Percentiles rank a stretch among this genome's conserved stretches.
These are phyloP conservation scores for Salvelinus sp. DNA, from an alignment of 2,113 vertebrate genomes.

Conservation along the genomic window DNA sequence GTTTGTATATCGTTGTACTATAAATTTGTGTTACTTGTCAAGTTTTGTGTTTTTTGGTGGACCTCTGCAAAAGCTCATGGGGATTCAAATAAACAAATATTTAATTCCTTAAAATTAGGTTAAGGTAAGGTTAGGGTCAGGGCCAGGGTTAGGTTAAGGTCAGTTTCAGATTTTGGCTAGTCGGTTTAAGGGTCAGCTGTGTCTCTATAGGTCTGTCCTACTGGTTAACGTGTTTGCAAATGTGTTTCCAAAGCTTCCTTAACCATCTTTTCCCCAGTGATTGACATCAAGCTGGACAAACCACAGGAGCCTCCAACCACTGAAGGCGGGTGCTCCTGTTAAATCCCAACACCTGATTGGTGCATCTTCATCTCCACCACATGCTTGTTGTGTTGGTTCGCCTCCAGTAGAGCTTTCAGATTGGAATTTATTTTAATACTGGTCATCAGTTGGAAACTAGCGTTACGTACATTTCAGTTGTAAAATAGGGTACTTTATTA, in stretches of 20 bases:
- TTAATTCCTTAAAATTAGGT: no score
- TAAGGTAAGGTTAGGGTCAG: no score
- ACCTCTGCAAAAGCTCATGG: no score
- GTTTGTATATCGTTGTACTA: no score
- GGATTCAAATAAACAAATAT: no score
- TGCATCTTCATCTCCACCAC: conserved; percentile 69
- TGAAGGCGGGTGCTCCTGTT: conserved; percentile 89
- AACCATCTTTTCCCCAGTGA: conserved; percentile 80
- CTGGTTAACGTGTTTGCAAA: background rate
- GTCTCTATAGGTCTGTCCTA: background rate
- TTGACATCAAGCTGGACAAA: conserved; percentile 92
- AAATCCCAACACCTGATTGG: conserved; percentile 70
- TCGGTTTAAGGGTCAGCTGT: background rate
- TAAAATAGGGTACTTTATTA: conserved; percentile 86
- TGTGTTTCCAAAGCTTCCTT: conserved; percentile 60
- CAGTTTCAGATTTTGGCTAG: no score
- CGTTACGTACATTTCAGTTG: conserved; percentile 79
- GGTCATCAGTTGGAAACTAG: conserved; percentile 63
- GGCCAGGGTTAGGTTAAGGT: no score
- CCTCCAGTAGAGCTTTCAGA: conserved; percentile 79
- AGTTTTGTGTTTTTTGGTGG: no score
- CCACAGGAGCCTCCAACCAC: conserved; percentile 83
- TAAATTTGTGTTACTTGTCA: no score
- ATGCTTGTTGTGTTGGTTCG: conserved; percentile 87
- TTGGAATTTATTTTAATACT: conserved; percentile 67